Percentiles rank a stretch among this genome's conserved stretches.
Conservation (phyloP, 2,888 invertebrate genomes). For the Agelastica alni region DNA sequence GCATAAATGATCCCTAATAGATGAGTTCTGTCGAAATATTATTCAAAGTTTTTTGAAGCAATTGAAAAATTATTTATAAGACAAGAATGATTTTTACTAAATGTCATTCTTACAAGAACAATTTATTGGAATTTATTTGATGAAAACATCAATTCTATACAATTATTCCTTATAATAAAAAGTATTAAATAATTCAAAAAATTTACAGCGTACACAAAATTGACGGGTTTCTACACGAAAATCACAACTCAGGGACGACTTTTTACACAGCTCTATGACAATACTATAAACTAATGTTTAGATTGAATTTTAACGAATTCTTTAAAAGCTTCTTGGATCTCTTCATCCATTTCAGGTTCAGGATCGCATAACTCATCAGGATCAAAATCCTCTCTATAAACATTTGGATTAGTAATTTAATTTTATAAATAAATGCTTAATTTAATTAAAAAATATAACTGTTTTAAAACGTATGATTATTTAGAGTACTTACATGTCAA, state of each 20-base stretch:
- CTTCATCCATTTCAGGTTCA: conserved; percentile 66
- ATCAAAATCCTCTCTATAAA: conserved; percentile 55
- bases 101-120: conserved; percentile 1
- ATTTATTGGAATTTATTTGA: conserved; percentile 14
- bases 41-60: too few relatives aligned
- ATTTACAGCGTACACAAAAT: conserved; percentile 26
- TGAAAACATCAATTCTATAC: conserved; percentile 7
- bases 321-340: conserved; percentile 63
- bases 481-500: conserved; percentile 39
- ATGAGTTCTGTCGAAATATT: too few relatives aligned
- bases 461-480: background rate
- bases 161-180: conserved; percentile 10
- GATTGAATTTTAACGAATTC: conserved; percentile 57
- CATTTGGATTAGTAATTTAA: too few relatives aligned
- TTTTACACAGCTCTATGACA: conserved; percentile 12
- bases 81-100: too few relatives aligned
- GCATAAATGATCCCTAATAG: too few relatives aligned
- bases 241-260: conserved; percentile 16
- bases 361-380: conserved; percentile 59
- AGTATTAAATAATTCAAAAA: conserved; percentile 22
- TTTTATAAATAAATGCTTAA: too few relatives aligned
- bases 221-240: conserved; percentile 22
- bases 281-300: conserved; percentile 28
- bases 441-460: background rate
- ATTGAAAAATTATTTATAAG: too few relatives aligned